Percentiles rank a stretch among this genome's conserved stretches.
phyloP scores from a whole-genome alignment of 2,113 vertebrate species.

The Nothobranchius kuhntae region DNA sequence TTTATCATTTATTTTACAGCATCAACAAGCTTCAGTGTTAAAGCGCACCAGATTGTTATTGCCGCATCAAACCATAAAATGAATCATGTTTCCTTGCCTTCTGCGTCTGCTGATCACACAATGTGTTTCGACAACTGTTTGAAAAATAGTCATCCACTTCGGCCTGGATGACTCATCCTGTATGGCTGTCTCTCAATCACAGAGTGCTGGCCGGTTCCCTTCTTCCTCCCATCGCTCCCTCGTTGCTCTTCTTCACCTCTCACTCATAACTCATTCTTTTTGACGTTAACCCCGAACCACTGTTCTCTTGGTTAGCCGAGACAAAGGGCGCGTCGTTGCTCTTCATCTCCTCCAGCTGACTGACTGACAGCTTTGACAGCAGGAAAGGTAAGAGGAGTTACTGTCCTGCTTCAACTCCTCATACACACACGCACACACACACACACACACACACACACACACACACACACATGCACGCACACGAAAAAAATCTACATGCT shows the following conservation, averaged over 20 bases:
- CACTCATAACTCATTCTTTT: constrained; percentile 38
- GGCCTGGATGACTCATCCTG: constrained; percentile 64
- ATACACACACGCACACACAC: constrained; percentile 14
- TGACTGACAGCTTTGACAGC: constrained; percentile 57
- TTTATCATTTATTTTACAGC: too few species aligned
- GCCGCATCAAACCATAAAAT: constrained; percentile 8
- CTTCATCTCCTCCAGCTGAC: constrained; percentile 34
- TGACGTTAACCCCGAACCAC: constrained; percentile 7
- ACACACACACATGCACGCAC: constrained; percentile 11
- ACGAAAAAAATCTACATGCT: neutral
- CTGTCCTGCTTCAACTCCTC: constrained; percentile 6
- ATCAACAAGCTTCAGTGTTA: too few species aligned
- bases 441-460: constrained; percentile 12
- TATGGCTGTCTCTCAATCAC: constrained; percentile 67
- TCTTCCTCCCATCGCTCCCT: constrained; percentile 47
- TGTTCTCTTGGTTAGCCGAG: constrained; percentile 12
- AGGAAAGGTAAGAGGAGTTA: constrained; percentile 19
- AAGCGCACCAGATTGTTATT: neutral
- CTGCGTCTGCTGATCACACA: constrained; percentile 60
- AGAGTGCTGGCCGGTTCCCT: constrained; percentile 28
- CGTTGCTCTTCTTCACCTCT: constrained; percentile 39
- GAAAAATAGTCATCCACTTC: constrained; percentile 50
- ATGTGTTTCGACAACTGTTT: constrained; percentile 61
- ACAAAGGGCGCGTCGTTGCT: constrained; percentile 31
- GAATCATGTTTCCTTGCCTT: constrained; percentile 26